Base-by-base conservation (phyloP, 2,888 invertebrate species). In the Diarsia mendica region DNA sequence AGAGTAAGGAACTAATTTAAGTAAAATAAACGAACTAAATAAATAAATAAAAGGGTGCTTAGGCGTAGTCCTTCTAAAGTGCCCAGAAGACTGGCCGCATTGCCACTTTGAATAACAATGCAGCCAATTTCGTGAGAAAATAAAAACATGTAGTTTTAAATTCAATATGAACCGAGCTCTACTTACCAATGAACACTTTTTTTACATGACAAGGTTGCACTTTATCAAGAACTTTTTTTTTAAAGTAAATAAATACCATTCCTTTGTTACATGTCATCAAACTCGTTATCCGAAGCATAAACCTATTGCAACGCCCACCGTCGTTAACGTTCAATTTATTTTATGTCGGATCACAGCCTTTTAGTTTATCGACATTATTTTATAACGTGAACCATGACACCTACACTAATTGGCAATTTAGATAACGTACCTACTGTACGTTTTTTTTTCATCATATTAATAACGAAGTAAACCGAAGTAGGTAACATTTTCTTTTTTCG, bases 251-350 rank as follows among this genome's bases (percentile, higher is more conserved):
- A 11, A 44, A 65, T 11, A 39, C 20, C 13, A 20, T 39, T 3
- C 15, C 20, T 61, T 20, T 49, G 53, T 44, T 2, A 10, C 39
- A 60, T 68, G 80, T 72, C 67, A 74, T 64, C n/a, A 53, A 78
- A 84, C 77, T 75, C 67, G 55, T 75, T 85, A 81, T 49, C 5
- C 8, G 11, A 70, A 66, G 44, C 20, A 72, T 48, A 68, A 74
- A 84, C 71, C 68, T 78, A 74, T 77, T 72, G 55, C 64, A 71
- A 39, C 33, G 71, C 74, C 60, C 33, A 44, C 9, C 13, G 39
- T 66, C 64, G 74, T 86, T 72, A 72, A 84, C n/a, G 68, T 78
- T 67, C 68, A 78, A 75, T 82, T 67, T 78, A 69, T 51, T 81
- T 80, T 80, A 46, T 9, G 49, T 49, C 11, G 9, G 39, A 67